Conservation (phyloP, 2,888 invertebrate genomes). For the Onthophagus sagittarius region DNA sequence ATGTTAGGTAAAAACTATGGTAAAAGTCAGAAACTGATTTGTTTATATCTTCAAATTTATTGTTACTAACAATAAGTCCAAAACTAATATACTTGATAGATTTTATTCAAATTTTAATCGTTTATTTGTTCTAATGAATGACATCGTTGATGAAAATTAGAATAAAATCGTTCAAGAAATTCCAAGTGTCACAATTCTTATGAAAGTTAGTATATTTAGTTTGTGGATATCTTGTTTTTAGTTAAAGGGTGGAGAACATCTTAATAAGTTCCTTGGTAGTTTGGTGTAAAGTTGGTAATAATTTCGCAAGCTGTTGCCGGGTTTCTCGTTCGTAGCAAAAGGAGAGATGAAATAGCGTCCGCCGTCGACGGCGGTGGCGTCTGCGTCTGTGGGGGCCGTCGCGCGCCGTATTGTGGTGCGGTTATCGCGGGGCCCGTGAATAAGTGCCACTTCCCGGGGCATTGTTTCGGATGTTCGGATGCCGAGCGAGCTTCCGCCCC, state of each 20-base stretch:
- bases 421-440: conserved; percentile 11
- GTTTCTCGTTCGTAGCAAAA: background rate
- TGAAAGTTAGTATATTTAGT: too few species aligned
- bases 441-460: conserved; percentile 15
- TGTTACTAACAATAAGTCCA: too few species aligned
- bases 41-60: too few species aligned
- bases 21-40: too few species aligned
- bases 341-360: conserved; percentile 4
- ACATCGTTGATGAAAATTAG: too few species aligned
- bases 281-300: background rate
- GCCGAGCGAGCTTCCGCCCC: conserved; percentile 21
- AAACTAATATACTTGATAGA: too few species aligned
- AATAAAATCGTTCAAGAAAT: too few species aligned
- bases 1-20: too few species aligned
- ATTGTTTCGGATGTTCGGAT: conserved; percentile 16
- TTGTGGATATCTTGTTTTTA: background rate
- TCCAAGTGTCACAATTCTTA: too few species aligned
- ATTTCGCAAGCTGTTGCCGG: conserved; percentile 7
- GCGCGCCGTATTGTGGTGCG: conserved; percentile 12
- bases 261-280: background rate
- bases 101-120: too few species aligned
- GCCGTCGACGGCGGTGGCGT: background rate
- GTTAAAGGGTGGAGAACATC: background rate
- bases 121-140: too few species aligned
- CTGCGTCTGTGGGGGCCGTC: background rate